phyloP scores from a whole-genome alignment of 2,797 vertebrate genomes.

The Melanotaenia maccullochi region DNA sequence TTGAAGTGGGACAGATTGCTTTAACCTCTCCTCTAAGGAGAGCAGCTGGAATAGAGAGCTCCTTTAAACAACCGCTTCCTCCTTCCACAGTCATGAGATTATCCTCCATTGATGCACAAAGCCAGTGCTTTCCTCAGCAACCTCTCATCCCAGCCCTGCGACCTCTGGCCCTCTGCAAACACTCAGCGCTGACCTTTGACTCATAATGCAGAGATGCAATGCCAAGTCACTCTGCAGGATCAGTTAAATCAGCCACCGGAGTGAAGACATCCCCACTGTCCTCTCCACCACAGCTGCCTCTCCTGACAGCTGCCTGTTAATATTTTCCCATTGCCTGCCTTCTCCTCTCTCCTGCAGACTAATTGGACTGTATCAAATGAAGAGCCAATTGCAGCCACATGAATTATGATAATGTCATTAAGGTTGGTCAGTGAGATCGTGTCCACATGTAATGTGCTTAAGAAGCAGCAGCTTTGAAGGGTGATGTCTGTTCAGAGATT shows the following conservation, averaged over 20 bases:
- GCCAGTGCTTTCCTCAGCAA: constrained; percentile 57
- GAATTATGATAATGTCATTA: constrained; percentile 72
- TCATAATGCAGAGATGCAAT: constrained; percentile 73
- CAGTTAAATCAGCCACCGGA: constrained; percentile 37
- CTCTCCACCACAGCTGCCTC: constrained; percentile 11
- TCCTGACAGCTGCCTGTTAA: constrained; percentile 41
- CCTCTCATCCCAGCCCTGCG: constrained; percentile 54
- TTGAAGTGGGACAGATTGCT: constrained; percentile 85
- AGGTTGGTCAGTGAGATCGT: constrained; percentile 47
- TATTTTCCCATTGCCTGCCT: constrained; percentile 31
- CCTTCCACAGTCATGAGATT: constrained; percentile 80
- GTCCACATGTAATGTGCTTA: constrained; percentile 61
- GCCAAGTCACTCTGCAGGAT: constrained; percentile 60
- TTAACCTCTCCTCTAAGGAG: constrained; percentile 78
- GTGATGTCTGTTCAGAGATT: constrained; percentile 36
- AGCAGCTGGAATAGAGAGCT: constrained; percentile 83
- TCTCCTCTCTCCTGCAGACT: constrained; percentile 26
- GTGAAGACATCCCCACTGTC: constrained; percentile 54
- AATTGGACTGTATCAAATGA: constrained; percentile 62
- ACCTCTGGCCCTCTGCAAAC: constrained; percentile 59
- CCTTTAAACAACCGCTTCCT: constrained; percentile 79
- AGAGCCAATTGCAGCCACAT: constrained; percentile 58
- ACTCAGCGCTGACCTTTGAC: constrained; percentile 73
- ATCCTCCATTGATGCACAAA: constrained; percentile 78
- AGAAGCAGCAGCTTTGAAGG: constrained; percentile 53